phyloP scores from a whole-genome alignment of 1,140 invertebrate species.

The Caenorhabditis brenneri region DNA sequence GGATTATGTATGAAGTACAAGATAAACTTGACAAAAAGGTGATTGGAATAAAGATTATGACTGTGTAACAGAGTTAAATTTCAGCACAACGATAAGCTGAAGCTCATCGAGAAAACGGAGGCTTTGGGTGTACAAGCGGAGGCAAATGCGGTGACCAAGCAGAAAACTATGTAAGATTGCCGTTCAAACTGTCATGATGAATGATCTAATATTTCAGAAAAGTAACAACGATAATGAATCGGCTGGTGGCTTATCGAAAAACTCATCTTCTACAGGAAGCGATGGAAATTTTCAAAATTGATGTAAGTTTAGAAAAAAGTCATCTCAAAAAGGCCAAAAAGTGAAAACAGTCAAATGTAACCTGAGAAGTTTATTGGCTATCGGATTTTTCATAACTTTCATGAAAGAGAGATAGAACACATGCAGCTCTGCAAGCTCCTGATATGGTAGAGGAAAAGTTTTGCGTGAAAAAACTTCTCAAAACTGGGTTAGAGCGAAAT shows the following conservation, averaged over 20 bases:
- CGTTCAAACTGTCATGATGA: neutral
- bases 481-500: no score
- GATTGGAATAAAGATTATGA: no score
- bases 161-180: neutral
- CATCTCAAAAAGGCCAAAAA: neutral
- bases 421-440: no score
- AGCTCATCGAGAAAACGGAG: neutral
- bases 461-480: no score
- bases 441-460: no score
- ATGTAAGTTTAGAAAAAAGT: neutral
- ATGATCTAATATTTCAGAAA: neutral
- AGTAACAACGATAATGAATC: neutral
- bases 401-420: no score
- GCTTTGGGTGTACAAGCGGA: neutral
- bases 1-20: constrained; percentile 21
- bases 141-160: neutral
- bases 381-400: no score
- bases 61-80: neutral
- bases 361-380: no score
- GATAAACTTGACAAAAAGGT: constrained; percentile 11
- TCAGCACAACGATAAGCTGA: neutral
- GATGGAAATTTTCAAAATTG: constrained; percentile 32
- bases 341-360: no score
- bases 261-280: neutral
- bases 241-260: neutral